Evolutionary conservation across 1,140 invertebrate species (phyloP), one percentile per base, ranked within the genome.

Genomic region (Drosophila yakuba): DNA sequence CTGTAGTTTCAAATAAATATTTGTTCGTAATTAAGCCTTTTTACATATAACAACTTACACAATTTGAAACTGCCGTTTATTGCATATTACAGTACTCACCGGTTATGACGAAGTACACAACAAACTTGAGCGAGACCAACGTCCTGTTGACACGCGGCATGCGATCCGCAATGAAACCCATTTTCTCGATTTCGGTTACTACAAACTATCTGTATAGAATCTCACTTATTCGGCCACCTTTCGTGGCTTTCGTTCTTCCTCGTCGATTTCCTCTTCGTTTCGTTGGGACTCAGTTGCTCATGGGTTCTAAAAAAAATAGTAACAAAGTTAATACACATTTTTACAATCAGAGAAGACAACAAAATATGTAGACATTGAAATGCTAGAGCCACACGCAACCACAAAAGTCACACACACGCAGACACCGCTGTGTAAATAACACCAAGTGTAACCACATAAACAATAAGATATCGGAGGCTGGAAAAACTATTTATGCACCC

Each of bases 1-100:
- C 96, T 97, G 35, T 4, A 51, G 12, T 2, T 6, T 17, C 10
- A 4, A 20, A 20, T 0, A 2, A 14, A 15, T 8, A 32, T 32
- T 32, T 32, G n/a, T 11, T 1, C 3, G 36, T 32, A 32, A 38
- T 38, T 38, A 38, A 4, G 23, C 3, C 3, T 25, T 25, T 25
- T 25, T 25, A 25, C 4, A 25, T 25, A 43, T 17, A 43, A 17
- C 10, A 17, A 36, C 11, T 43, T 4, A 39, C 17, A 7, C 2
- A 44, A 20, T 12, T 10, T 45, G 4, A 45, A 11, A 45, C 8
- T 32, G 28, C 7, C 8, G 8, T 25, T 25, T 25, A 25, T 4
- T 3, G 23, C 23, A 4, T 25, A 25, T 5, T 25, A 25, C 32
- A 32, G 32, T 32, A 84, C 91, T 84, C 58, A 92, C 91, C 91